Evolutionary conservation across 2,797 vertebrate species (phyloP), one percentile per base, ranked within the genome.

Genomic region (Sitta carolinensis): DNA sequence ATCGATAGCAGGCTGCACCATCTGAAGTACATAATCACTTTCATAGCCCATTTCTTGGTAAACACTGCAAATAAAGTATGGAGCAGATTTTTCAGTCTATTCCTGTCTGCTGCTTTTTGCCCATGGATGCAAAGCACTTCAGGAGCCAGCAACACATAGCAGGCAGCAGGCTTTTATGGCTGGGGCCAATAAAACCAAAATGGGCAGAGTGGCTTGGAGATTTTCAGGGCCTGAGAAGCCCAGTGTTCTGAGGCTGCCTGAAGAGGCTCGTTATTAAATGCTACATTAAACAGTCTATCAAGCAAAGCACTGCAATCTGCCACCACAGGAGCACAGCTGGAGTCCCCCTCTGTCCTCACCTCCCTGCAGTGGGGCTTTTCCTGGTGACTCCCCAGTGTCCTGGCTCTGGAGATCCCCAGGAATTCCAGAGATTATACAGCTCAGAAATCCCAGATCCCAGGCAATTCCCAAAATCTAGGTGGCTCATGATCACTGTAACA

Each of bases 371-470:
- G 27, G 17, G n/a, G 48, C 38, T 51, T 55, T n/a, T 42, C 29
- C 26, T 16, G 4, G n/a, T 52, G 21, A n/a, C 30, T 78, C 21
- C 20, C 19, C 26, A 11, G 4, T 2, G 8, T 34, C 58, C 54
- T 45, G 45, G 29, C 14, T 59, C 64, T 32, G 21, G 25, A 40
- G 13, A n/a, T 55, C 32, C 58, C 57, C 69, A 38, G 17, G 42
- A 70, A 80, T 45, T 36, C 64, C 40, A 22, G 0, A 5, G 50
- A 22, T 10, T 11, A 7, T 1, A 50, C 1, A 2, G 42, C 69
- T 81, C 32, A 57, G 43, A 43, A 43, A 43, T 43, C 43, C 43
- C 43, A 43, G 2, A 87, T 40, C 32, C 47, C n/a, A 23, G 2
- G 8, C 11, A 43, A 22, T 47, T 61, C 45, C 84, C 34, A 3